Conservation (phyloP, 2,113 vertebrate species). For the Paratilapia polleni region DNA sequence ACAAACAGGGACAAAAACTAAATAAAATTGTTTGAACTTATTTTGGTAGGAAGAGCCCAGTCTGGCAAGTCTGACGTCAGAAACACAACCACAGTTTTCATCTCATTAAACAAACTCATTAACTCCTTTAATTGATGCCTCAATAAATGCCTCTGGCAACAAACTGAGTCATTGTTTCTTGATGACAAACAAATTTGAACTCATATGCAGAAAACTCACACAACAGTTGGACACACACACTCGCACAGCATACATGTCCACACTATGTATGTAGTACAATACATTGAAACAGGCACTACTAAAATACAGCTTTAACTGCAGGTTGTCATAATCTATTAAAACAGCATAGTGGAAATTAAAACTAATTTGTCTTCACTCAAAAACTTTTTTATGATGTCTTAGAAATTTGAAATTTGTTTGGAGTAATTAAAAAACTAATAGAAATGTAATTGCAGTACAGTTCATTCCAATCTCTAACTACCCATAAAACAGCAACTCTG, state of each 20-base stretch:
- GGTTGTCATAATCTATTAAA: conserved; percentile 23
- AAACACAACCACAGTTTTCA: conserved; percentile 64
- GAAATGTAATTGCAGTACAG: conserved; percentile 30
- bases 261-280: neutral
- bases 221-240: neutral
- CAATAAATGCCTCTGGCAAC: conserved; percentile 66
- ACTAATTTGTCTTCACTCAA: conserved; percentile 28
- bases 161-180: conserved; percentile 62
- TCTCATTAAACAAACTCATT: conserved; percentile 80
- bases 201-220: conserved; percentile 17
- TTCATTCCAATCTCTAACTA: conserved; percentile 14
- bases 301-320: neutral
- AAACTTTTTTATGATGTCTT: neutral
- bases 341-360: neutral
- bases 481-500: neutral
- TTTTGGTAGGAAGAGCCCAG: conserved; percentile 31
- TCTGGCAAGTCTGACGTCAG: conserved; percentile 58
- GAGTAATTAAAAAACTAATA: conserved; percentile 52
- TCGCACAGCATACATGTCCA: neutral
- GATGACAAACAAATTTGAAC: conserved; percentile 38
- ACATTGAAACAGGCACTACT: neutral
- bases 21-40: conserved; percentile 43
- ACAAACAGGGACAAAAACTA: neutral
- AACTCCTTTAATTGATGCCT: conserved; percentile 74
- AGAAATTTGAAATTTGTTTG: conserved; percentile 18